Evolutionary conservation across 1,140 invertebrate genomes (phyloP), one percentile per base, ranked within the genome.

Genomic region (Marisa cornuarietis): DNA sequence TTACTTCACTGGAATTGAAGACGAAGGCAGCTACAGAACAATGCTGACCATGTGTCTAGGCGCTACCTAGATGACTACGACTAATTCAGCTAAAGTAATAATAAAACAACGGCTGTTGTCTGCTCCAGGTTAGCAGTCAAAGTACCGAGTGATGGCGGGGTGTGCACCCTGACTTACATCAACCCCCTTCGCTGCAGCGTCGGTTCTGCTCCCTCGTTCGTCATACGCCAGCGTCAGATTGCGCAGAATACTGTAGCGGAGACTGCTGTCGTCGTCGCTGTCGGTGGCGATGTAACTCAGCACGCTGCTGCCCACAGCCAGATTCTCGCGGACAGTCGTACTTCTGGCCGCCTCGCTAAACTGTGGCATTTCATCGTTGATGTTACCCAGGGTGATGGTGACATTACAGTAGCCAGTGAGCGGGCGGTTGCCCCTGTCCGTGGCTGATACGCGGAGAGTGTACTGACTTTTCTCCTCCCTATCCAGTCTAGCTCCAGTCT

Each of bases 351-450:
- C 9, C 26, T 14, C 4, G 9, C 11, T 2, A 26, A 78, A 82
- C 74, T 26, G 26, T 31, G 84, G 86, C n/a, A 80, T 58, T 65
- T 87, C 83, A 68, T 87, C 85, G 66, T 87, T 87, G 31, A 85
- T 76, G 80, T 87, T 85, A 51, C 58, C 63, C 5, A 87, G 80
- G 51, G 71, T 73, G 31, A 87, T 81, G 26, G 71, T 82, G 14
- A 87, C 84, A 71, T 68, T 78, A 72, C 82, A 83, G 72, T 73
- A 69, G 13, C 84, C 83, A 51, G 80, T 81, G 11, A 80, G 66
- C 13, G 84, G 81, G n/a, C 82, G 82, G 26, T 85, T 84, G 6
- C 87, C 87, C 49, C 83, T 78, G 78, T 87, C 87, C 31, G 85
- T 84, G 14, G 86, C 87, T 16, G 85, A 86, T 10, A 88, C 74